Base-by-base conservation (phyloP, 2,797 vertebrate genomes). In the Muscicapa comitata region DNA sequence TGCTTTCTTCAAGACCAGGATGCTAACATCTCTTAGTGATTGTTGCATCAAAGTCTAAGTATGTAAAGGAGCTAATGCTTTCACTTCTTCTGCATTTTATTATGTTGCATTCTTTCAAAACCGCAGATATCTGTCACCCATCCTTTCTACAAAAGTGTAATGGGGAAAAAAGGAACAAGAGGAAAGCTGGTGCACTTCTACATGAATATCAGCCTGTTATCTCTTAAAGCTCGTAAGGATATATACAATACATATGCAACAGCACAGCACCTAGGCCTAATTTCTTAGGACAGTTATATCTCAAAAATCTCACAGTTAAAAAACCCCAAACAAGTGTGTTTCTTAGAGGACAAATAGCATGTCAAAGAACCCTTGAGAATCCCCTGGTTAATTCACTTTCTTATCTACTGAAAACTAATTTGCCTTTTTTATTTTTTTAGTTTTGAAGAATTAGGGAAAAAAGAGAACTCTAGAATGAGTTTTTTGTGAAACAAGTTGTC, bases 401-500 rank as follows among this genome's bases (percentile, higher is more conserved):
- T 80, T 89, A 57, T 62, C 17, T 54, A 42, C 5, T 35, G 13
- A 51, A 92, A 83, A 6, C 7, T 23, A 13, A 31, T 28, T 66
- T 16, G 1, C 2, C 2, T 10, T 31, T 33, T 6, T 35, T 17
- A 28, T 17, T 31, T 40, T 20, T 51, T 75, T 5, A n/a, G 2
- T 9, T 9, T 25, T 93, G 45, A 67, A 58, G 28, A 61, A 55
- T 47, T 21, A 79, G 43, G 14, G 38, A 66, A 6, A 38, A 23
- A 40, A 24, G 5, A 37, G 8, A 93, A 82, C 28, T 48, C 5
- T 57, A 42, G 37, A 72, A 57, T 2, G 2, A 58, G 14, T 47
- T 31, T 67, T 93, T 87, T 87, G 37, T 78, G 14, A 80, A 92
- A 37, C 9, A 88, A 67, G 21, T 70, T 90, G 26, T 83, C 65